Evolutionary conservation across 2,113 vertebrate species (phyloP), one percentile per base, ranked within the genome.

Genomic region (Apteryx mantelli): DNA sequence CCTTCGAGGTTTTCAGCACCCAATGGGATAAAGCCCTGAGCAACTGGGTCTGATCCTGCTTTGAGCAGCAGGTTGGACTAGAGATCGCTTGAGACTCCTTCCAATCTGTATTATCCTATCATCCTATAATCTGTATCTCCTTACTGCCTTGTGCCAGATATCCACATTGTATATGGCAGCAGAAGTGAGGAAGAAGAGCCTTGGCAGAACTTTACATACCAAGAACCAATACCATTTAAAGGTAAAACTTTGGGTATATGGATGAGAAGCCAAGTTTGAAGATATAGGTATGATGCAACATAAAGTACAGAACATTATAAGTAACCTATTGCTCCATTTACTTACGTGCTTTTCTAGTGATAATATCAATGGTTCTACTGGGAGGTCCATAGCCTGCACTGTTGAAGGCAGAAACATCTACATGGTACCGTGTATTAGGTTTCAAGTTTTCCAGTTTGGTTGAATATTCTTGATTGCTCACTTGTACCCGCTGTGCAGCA

Each of bases 331-430:
- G 16, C 21, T 80, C 18, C 42, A 18, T 70, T 85, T 81, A 98
- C 99, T 97, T 98, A 99, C 99, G 99, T 92, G 99, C 96, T 99
- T 99, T 99, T 97, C 98, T 99, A 78, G 99, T 99, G 87, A 97
- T 89, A 40, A 99, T 94, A 74, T 98, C 98, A 2, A 98, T 84
- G 81, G 86, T 97, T 7, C 96, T 95, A 69, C 99, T 99, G 88
- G 98, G 80, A 30, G 99, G 99, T 3, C 99, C 99, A 32, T 98
- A 99, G 32, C 99, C 99, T 17, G 99, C 99, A 12, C 98, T 98
- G 58, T 99, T 99, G 97, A 98, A 99, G 36, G 98, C 99, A 75
- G 98, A 98, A 60, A 99, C 98, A 93, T 99, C 99, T 25, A 99
- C 95, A 6, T 98, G 88, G 95, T 99, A 99, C 32, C 95, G 95